Evolutionary conservation across 2,888 invertebrate species (phyloP).

Genomic region (Campopleginae sp.): DNA sequence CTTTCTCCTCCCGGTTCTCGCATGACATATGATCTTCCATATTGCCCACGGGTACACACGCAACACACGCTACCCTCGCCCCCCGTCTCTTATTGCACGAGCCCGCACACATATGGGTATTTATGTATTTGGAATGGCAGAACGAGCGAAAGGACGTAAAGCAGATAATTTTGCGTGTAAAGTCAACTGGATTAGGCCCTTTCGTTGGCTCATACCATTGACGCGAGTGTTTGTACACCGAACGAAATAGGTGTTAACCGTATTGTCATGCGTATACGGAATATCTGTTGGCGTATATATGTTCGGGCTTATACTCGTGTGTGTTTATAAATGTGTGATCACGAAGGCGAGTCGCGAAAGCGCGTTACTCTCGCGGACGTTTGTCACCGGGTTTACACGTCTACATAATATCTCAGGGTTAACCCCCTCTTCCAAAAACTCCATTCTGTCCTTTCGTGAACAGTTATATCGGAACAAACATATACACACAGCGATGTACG

Average conservation of each 20-base stretch:
- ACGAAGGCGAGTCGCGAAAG: constrained; percentile 54
- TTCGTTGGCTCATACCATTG: background rate
- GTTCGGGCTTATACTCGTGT: background rate
- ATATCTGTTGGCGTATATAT: background rate
- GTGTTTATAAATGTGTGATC: constrained; percentile 14
- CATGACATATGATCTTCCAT: constrained; percentile 84
- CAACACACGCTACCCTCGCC: constrained; percentile 64
- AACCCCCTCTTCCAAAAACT: constrained; percentile 68
- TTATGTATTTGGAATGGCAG: background rate
- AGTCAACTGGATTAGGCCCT: constrained; percentile 8
- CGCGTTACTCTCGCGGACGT: constrained; percentile 71
- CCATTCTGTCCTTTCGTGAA: constrained; percentile 8
- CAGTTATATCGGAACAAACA: background rate
- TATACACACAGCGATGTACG: background rate
- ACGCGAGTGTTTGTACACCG: constrained; percentile 9
- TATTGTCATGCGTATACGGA: constrained; percentile 1
- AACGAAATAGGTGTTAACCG: constrained; percentile 21
- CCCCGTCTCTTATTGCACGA: constrained; percentile 44
- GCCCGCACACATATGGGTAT: constrained; percentile 53
- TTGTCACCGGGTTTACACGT: constrained; percentile 77
- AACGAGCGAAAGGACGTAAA: constrained; percentile 23
- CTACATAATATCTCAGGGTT: constrained; percentile 83
- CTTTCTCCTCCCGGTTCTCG: constrained; percentile 69
- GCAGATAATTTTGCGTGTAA: background rate
- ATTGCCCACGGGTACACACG: constrained; percentile 79